Evolutionary conservation across 2,888 invertebrate species (phyloP).

Genomic region (Scaptomyza caliginosa): DNA sequence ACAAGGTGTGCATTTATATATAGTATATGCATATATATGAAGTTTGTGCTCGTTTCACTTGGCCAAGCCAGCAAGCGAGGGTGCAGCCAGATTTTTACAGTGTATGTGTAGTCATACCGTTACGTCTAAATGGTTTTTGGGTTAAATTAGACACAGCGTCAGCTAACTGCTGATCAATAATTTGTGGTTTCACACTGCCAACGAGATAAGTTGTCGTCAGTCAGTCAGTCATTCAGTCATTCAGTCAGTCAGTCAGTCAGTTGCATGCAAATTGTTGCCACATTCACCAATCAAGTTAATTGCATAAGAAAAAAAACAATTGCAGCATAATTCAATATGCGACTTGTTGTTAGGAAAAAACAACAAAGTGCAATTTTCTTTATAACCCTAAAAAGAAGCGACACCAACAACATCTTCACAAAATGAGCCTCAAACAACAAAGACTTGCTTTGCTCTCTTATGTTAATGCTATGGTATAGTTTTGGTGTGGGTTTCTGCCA

Average conservation of each 20-base stretch:
- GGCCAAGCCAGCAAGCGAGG: conserved; percentile 1
- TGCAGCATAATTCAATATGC: conserved; percentile 62
- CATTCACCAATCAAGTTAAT: conserved; percentile 66
- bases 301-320: conserved; percentile 63
- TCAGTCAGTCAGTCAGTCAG: conserved; percentile 23
- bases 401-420: conserved; percentile 50
- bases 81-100: conserved; percentile 6
- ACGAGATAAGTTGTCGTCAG: conserved; percentile 22
- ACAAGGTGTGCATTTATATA: conserved; percentile 1
- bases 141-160: conserved; percentile 8
- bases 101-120: conserved; percentile 51
- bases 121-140: conserved; percentile 46
- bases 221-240: not conserved
- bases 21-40: not conserved
- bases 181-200: conserved; percentile 50
- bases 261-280: conserved; percentile 64
- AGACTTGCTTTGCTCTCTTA: conserved; percentile 14
- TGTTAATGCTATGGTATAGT: conserved; percentile 67
- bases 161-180: conserved; percentile 37
- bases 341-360: not conserved
- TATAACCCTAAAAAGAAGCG: not conserved
- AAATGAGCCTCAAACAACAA: conserved; percentile 1
- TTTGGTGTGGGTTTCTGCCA: conserved; percentile 30
- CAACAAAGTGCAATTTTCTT: not conserved
- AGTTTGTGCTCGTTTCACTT: conserved; percentile 7